These are phyloP conservation scores for Tinea trinotella DNA, from an alignment of 2,888 invertebrate genomes.

Conservation along the genomic window DNA sequence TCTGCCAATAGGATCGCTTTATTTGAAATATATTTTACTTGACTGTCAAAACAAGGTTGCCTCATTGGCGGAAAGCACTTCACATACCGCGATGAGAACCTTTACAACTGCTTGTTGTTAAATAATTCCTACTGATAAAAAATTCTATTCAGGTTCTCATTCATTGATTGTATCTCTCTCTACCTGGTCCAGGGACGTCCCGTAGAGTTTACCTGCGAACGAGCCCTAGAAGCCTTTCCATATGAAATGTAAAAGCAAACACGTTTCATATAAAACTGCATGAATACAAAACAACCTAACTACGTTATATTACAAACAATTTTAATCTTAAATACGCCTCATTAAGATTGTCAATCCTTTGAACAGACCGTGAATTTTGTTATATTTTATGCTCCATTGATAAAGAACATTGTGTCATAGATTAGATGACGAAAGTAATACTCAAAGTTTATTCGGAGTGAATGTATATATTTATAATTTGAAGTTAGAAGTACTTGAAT, in stretches of 20 bases:
- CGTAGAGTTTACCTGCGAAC: not conserved
- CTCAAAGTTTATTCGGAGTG: too few species aligned
- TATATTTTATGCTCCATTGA: conserved; percentile 2
- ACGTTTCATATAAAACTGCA: not conserved
- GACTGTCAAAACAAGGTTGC: too few species aligned
- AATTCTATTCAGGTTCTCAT: not conserved
- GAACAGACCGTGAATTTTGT: not conserved
- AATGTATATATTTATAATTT: too few species aligned
- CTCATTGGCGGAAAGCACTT: too few species aligned
- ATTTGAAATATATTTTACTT: too few species aligned
- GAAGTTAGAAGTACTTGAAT: too few species aligned
- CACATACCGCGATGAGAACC: too few species aligned
- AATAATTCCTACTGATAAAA: not conserved
- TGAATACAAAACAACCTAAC: not conserved
- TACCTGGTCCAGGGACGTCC: conserved; percentile 1
- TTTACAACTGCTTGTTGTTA: too few species aligned
- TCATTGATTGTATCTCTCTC: not conserved
- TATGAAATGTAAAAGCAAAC: not conserved
- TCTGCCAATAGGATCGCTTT: too few species aligned
- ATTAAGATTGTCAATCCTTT: not conserved
- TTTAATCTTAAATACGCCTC: not conserved
- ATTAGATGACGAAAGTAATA: not conserved
- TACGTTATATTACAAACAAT: not conserved
- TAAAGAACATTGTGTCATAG: not conserved
- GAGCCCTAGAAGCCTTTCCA: not conserved